Conservation (phyloP, 2,113 vertebrate species). For the Hippocampus abdominalis region DNA sequence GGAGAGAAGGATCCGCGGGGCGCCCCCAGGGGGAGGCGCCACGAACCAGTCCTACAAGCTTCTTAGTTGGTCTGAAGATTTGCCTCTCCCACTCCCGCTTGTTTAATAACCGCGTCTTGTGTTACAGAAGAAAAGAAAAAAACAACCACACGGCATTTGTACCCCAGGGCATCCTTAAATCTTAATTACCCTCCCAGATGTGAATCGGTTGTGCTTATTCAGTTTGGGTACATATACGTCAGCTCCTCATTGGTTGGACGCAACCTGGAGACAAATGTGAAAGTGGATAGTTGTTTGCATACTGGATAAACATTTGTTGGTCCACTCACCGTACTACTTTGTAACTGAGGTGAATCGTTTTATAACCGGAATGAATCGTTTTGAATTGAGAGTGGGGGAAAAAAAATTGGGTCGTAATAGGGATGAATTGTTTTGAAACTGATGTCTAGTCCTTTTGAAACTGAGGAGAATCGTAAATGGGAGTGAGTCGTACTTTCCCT, state of each 20-base stretch:
- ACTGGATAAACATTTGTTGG: background rate
- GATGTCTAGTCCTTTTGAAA: too few species aligned
- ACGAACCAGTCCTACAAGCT: conserved; percentile 61
- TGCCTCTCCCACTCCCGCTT: conserved; percentile 44
- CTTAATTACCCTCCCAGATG: background rate
- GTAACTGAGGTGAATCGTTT: background rate
- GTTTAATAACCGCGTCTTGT: conserved; percentile 37
- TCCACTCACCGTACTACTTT: background rate
- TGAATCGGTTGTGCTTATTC: background rate
- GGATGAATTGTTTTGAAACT: too few species aligned
- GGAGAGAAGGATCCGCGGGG: conserved; percentile 29
- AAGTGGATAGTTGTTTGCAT: background rate
- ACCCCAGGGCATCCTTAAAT: background rate
- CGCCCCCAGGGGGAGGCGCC: conserved; percentile 47
- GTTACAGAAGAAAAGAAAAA: conserved; percentile 33
- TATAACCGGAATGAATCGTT: too few species aligned
- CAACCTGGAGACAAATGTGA: background rate
- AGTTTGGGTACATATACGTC: background rate
- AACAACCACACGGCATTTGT: conserved; percentile 10
- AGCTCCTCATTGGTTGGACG: background rate
- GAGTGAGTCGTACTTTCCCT: too few species aligned
- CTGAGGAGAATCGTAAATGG: too few species aligned
- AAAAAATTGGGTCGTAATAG: too few species aligned
- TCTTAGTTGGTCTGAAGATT: conserved; percentile 22
- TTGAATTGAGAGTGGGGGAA: too few species aligned